These are phyloP conservation scores for Hippocampus comes DNA, from an alignment of 2,113 vertebrate species.

Conservation along the genomic window DNA sequence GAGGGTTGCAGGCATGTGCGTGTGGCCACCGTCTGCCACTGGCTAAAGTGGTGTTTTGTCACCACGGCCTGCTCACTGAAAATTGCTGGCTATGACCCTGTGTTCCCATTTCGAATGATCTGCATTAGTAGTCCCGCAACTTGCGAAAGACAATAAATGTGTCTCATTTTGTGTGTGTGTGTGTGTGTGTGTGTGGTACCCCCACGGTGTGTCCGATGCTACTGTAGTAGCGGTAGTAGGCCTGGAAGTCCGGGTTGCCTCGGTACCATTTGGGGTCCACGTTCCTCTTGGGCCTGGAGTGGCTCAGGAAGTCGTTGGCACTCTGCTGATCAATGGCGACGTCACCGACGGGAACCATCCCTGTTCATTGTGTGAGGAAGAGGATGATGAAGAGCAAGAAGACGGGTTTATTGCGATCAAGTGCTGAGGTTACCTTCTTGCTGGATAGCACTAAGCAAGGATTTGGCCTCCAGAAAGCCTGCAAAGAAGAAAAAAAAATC, in stretches of 20 bases:
- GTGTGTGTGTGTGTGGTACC: conserved; percentile 49
- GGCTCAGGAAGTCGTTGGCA: conserved; percentile 69
- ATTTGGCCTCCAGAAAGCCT: conserved; percentile 68
- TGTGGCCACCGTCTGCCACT: no score
- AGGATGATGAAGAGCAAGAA: background rate
- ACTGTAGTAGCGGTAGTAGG: conserved; percentile 79
- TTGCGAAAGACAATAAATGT: no score
- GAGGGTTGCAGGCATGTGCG: no score
- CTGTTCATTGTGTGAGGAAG: conserved; percentile 33
- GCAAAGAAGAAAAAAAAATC: conserved; percentile 5
- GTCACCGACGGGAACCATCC: conserved; percentile 46
- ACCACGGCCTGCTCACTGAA: no score
- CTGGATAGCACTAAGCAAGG: conserved; percentile 58
- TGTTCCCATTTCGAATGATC: no score
- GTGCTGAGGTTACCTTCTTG: conserved; percentile 58
- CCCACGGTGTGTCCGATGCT: conserved; percentile 80
- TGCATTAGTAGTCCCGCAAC: no score
- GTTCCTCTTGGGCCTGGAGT: conserved; percentile 68
- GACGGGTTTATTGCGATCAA: background rate
- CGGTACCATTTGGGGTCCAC: conserved; percentile 70
- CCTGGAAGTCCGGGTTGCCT: conserved; percentile 75
- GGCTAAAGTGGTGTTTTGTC: no score
- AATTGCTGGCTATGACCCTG: no score
- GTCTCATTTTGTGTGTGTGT: background rate
- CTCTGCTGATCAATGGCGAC: conserved; percentile 51